Base-by-base conservation (phyloP, 2,113 vertebrate species). In the Odontesthes bonariensis region DNA sequence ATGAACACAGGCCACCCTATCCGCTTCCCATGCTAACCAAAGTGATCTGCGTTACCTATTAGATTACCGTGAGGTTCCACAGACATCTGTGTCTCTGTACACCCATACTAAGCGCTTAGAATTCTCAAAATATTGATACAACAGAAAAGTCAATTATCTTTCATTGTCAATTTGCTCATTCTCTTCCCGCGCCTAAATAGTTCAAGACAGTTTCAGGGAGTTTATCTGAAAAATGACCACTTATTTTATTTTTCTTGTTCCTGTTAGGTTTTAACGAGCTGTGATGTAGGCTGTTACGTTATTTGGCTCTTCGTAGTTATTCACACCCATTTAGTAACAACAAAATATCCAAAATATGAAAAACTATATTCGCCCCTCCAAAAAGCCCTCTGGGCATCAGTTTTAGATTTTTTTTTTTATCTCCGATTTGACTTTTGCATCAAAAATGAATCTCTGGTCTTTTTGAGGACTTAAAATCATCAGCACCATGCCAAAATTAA, bases 1-100 rank as follows among this genome's bases (percentile, higher is more conserved):
- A 71, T 62, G 86, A 91, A 85, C 84, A 54, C 67, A n/a, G 76
- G 79, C 75, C 86, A 93, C 92, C 86, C 88, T 84, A 85, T 83
- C 62, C 83, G 61, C 79, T 75, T 88, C 77, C 77, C 55, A 11
- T 77, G 84, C 82, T 87, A 84, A 81, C 55, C 53, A 13, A 79
- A 80, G 77, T 90, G 84, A 84, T 91, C 90, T 64, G 20, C 31
- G 63, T 66, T 75, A 51, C 55, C 77, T 84, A 88, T 91, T 85
- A 71, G 85, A 89, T 92, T 92, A 90, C 85, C 1, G 53, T 42
- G 5, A 57, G 78, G 72, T 75, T 69, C 80, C 77, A 66, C 83
- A 6, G 69, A 85, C 83, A 86, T 84, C 77, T 62, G 75, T 38
- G 77, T 56, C 54, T 64, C 77, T 53, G 58, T 11, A 54, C 53